Conservation (phyloP, 2,797 vertebrate genomes). For the Phoebastria nigripes region DNA sequence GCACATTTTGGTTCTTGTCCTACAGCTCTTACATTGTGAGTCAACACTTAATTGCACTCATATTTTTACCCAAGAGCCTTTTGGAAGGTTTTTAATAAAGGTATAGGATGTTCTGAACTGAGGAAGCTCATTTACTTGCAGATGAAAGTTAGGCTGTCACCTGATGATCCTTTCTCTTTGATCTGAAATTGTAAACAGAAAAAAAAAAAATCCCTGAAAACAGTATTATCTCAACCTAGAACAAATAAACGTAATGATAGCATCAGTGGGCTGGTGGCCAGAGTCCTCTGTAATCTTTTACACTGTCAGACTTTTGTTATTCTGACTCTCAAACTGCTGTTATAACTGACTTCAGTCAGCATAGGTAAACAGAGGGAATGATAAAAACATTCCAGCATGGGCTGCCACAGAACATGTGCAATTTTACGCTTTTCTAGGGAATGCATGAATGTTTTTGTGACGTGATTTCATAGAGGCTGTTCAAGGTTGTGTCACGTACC, state of each 20-base stretch:
- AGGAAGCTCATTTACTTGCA: slow-evolving; percentile 74
- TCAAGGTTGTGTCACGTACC: neutral
- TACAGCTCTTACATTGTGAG: neutral
- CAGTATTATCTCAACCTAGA: slow-evolving; percentile 73
- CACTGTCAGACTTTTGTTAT: slow-evolving; percentile 68
- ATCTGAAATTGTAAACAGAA: slow-evolving; percentile 80
- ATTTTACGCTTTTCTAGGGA: neutral
- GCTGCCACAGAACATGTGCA: neutral
- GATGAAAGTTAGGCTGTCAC: slow-evolving; percentile 80
- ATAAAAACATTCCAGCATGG: slow-evolving; percentile 50
- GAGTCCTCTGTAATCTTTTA: slow-evolving; percentile 75
- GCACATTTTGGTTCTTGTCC: neutral
- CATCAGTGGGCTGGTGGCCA: slow-evolving; percentile 77
- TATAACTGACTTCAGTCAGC: slow-evolving; percentile 65
- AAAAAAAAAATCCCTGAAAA: slow-evolving; percentile 55
- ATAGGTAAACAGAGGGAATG: slow-evolving; percentile 77
- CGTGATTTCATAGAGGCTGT: neutral
- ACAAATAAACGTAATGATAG: slow-evolving; percentile 82
- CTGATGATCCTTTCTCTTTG: slow-evolving; percentile 79
- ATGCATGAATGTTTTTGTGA: neutral
- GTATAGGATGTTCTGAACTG: slow-evolving; percentile 29
- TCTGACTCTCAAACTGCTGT: slow-evolving; percentile 72
- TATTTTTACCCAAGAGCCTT: neutral
- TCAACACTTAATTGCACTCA: rapidly evolving
- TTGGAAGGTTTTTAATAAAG: neutral